Percentiles rank a stretch among this genome's conserved stretches.
Evolutionary conservation across 2,888 invertebrate species (phyloP).

Genomic region (Mesoligia furuncula): DNA sequence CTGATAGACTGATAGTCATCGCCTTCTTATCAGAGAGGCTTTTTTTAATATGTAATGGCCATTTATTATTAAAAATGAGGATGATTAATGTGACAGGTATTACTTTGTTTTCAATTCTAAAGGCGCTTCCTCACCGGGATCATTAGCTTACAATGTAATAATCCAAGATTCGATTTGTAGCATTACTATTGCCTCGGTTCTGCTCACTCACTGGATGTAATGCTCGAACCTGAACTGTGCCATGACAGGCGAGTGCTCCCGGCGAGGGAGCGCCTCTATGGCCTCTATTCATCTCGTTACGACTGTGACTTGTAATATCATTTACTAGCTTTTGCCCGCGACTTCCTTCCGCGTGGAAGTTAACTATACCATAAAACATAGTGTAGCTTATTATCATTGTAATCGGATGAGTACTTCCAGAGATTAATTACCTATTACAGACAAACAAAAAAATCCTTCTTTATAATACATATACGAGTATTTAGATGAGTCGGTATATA

Average conservation of each 20-base stretch:
- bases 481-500: neutral
- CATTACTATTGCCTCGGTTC: too few species aligned
- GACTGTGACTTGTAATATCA: neutral
- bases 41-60: neutral
- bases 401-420: neutral
- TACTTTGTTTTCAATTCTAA: too few species aligned
- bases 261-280: too few species aligned
- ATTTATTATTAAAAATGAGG: neutral
- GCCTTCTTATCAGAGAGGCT: conserved; percentile 3
- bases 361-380: neutral
- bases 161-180: too few species aligned
- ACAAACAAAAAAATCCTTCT: neutral
- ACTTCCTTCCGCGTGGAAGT: neutral
- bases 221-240: too few species aligned
- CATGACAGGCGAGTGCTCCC: too few species aligned
- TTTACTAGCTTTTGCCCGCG: neutral
- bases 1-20: neutral
- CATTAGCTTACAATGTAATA: too few species aligned
- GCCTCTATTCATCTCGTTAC: neutral
- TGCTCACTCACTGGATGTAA: too few species aligned
- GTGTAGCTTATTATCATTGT: neutral
- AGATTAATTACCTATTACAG: neutral
- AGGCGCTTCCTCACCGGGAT: too few species aligned
- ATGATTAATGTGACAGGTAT: neutral
- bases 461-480: neutral